Conservation (phyloP, 2,888 invertebrate genomes). For the Synergus itoensis region DNA sequence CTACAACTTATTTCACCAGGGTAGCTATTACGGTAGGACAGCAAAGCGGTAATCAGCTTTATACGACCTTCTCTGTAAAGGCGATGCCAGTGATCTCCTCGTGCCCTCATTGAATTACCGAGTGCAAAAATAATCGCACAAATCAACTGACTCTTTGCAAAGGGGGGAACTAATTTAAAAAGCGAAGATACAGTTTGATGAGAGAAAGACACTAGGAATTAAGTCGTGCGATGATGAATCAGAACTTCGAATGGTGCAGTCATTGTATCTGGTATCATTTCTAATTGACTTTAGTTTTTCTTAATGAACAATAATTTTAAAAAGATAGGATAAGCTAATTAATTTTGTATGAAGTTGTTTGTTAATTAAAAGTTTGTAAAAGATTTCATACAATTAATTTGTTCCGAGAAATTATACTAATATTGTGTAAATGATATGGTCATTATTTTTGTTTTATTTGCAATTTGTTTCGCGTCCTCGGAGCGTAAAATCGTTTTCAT, state of each 20-base stretch:
- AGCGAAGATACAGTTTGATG: background rate
- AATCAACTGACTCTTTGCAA: background rate
- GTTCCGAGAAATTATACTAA: background rate
- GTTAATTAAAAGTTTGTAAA: background rate
- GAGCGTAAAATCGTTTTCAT: slow-evolving; percentile 33
- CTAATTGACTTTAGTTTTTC: slow-evolving; percentile 2
- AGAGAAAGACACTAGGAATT: background rate
- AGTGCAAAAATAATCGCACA: background rate
- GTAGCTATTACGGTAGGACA: slow-evolving; percentile 51
- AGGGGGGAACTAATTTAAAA: background rate
- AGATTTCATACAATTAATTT: background rate
- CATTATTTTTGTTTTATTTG: slow-evolving; percentile 9
- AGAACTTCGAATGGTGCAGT: background rate
- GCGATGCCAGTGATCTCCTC: slow-evolving; percentile 6
- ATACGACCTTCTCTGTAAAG: slow-evolving; percentile 16
- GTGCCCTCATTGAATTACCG: slow-evolving; percentile 11
- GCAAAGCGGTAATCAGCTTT: slow-evolving; percentile 49
- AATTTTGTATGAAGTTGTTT: background rate
- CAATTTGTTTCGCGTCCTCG: slow-evolving; percentile 35
- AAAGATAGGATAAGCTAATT: background rate
- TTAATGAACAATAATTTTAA: too few species aligned
- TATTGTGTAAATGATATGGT: background rate
- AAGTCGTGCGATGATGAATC: background rate
- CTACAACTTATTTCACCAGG: slow-evolving; percentile 48
- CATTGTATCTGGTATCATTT: slow-evolving; percentile 59